Base-by-base conservation (phyloP, 2,797 vertebrate genomes). In the Naso thynnoides region DNA sequence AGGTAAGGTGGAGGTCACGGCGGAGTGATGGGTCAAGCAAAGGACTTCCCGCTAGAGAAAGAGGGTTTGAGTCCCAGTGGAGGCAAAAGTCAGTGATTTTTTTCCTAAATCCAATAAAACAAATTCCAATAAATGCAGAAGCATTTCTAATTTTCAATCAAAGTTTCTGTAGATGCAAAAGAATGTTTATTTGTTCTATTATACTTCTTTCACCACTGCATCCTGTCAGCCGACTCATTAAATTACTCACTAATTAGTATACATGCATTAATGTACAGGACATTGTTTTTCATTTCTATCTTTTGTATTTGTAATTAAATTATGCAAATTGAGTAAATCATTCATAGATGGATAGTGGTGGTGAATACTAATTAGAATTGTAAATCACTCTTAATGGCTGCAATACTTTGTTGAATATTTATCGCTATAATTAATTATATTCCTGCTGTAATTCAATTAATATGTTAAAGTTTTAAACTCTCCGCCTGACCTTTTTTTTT, bases 401-500 rank as follows among this genome's bases (percentile, higher is more conserved):
- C 64, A 61, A 70, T 36, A 57, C 10, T 62, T 0, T 31, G 38
- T 29, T 67, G 47, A 72, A 79, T 75, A 72, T 72, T 44, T n/a
- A 73, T 70, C 4, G 18, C 26, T 5, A 0, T 47, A 26, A 47
- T 66, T 67, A 0, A 24, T 0, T 13, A 2, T 48, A 55, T 10
- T 42, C 24, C 7, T 19, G 11, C 29, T 52, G 18, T 75, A 56
- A 63, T 83, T 45, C 67, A 27, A 81, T 67, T 73, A 56, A 78
- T 60, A 26, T 2, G 5, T 68, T 48, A 45, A 69, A 58, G 24
- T 70, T 59, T 59, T 14, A 31, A 14, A 23, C 36, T 79, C 36
- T 75, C 45, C 48, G 38, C n/a, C 38, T 78, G 71, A 78, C 69
- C 63, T 52, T 67, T 75, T 47, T 66, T 75, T 26, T 49, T 13